Base-by-base conservation (phyloP, 1,140 invertebrate genomes). In the Hylyphantes graminicola region DNA sequence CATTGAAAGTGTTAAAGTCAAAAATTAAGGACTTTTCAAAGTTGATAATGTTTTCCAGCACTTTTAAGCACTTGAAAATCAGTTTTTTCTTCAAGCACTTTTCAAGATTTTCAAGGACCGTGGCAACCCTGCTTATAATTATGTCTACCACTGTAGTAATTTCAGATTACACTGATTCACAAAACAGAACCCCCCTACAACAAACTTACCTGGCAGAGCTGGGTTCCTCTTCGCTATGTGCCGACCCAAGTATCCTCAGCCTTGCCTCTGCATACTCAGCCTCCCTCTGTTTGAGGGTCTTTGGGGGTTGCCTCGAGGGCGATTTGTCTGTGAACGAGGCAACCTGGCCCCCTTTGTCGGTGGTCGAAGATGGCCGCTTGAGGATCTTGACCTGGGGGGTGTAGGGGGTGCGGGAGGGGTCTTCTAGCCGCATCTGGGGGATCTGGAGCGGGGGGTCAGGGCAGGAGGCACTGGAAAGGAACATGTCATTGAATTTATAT, bases 191-290 rank as follows among this genome's bases (percentile, higher is more conserved):
- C 21, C 51, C 21, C 5, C 5, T 35, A 2, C 35, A 35, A 35
- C 19, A 73, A 65, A 78, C 70, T 13, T 21, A 83, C 80, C 80
- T 75, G 35, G 35, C 35, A 67, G 68, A 15, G n/a, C 63, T 81
- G 64, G 72, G 79, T 55, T 85, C 76, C 85, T 95, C 94, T 5
- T 93, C 93, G 89, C 94, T 94, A 86, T 92, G 91, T 72, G 94
- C 94, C 89, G 95, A 93, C 13, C 95, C 95, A 86, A 96, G 89
- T 88, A 96, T 96, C 87, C 95, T 91, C 77, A 94, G 91, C 77
- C 95, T 92, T 35, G 95, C 95, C 89, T 96, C 93, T 3, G 95
- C 95, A 89, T 96, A 96, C 88, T 96, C 95, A 87, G 95, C 94
- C 90, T 96, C 94, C 87, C 95, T 91, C 91, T 93, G 95, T 90